phyloP scores from a whole-genome alignment of 2,797 vertebrate genomes.

The Merluccius polli region DNA sequence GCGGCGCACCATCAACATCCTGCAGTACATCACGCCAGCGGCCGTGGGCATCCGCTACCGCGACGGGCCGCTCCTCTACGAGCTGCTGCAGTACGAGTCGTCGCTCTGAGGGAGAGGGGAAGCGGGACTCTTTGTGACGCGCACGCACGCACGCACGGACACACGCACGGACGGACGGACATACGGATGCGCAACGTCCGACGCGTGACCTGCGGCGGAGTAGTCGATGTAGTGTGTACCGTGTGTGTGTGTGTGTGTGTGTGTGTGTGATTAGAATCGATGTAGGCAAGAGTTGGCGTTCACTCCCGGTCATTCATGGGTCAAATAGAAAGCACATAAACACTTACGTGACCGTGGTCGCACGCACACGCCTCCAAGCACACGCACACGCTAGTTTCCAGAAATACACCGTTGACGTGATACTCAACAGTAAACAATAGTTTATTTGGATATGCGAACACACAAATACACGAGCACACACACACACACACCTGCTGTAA shows the following conservation, averaged over 20 bases:
- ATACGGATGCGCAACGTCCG: not conserved
- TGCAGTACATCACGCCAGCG: constrained; percentile 94
- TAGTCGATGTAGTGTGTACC: not conserved
- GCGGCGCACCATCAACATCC: constrained; percentile 98
- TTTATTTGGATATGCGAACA: not conserved
- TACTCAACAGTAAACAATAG: not conserved
- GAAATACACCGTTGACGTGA: not conserved
- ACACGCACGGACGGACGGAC: not conserved
- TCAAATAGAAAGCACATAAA: not conserved
- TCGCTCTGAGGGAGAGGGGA: constrained; percentile 79
- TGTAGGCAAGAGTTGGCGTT: not conserved
- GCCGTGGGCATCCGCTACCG: constrained; percentile 96
- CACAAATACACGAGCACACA: not conserved
- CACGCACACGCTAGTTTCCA: not conserved
- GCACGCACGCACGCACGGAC: too few relatives aligned
- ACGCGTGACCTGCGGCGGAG: too few relatives aligned
- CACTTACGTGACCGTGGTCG: constrained; percentile 9
- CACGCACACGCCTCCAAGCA: not conserved
- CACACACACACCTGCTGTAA: constrained; percentile 33
- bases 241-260: not conserved
- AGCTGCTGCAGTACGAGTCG: constrained; percentile 98
- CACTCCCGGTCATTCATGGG: not conserved
- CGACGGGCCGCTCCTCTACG: constrained; percentile 94
- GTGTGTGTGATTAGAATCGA: not conserved
- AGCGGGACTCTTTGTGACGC: too few relatives aligned